These are phyloP conservation scores for Deilephila porcellus DNA, from an alignment of 2,888 invertebrate genomes.

Conservation along the genomic window DNA sequence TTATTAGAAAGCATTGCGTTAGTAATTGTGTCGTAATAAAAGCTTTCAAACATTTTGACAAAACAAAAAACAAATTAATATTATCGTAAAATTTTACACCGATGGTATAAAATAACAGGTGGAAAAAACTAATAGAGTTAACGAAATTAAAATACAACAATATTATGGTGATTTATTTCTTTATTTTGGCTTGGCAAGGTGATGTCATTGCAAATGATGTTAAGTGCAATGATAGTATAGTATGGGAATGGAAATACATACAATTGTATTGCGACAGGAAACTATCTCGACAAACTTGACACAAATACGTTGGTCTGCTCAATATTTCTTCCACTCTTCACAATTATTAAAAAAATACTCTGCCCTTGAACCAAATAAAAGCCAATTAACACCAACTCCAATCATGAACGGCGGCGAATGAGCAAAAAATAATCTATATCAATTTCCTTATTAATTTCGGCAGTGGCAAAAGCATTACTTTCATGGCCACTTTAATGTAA, in stretches of 20 bases:
- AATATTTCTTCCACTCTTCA: neutral
- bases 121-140: neutral
- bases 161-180: neutral
- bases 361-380: slow-evolving; percentile 14
- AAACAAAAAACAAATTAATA: neutral
- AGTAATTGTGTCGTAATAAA: neutral
- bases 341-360: neutral
- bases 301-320: too few species aligned
- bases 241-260: neutral
- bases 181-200: neutral
- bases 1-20: slow-evolving; percentile 22
- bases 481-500: slow-evolving; percentile 84
- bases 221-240: neutral
- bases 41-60: neutral
- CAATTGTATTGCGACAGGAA: neutral
- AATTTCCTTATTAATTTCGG: slow-evolving; percentile 84
- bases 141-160: neutral
- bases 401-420: neutral
- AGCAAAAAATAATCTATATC: slow-evolving; percentile 75
- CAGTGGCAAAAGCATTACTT: slow-evolving; percentile 83
- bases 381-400: slow-evolving; percentile 15
- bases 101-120: neutral
- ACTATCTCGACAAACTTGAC: too few species aligned
- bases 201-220: neutral
- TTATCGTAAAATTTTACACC: neutral